These are phyloP conservation scores for Ceratoteleas bidentatus DNA, from an alignment of 1,140 invertebrate genomes.

Conservation along the genomic window DNA sequence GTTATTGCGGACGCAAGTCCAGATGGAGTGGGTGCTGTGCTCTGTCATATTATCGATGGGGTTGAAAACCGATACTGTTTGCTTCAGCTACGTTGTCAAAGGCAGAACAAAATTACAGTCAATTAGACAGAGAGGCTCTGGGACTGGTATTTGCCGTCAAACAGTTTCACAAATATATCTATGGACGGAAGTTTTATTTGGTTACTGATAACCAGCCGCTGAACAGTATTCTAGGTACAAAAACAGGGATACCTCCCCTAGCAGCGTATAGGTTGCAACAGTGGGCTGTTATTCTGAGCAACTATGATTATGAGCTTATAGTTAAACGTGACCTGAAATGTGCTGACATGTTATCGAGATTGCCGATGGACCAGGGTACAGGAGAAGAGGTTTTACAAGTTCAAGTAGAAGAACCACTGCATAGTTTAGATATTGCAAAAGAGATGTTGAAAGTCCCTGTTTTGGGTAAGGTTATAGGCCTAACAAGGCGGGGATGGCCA, in stretches of 20 bases:
- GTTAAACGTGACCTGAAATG: not conserved
- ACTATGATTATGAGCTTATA: not conserved
- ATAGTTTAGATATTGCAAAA: not conserved
- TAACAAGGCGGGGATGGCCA: not conserved
- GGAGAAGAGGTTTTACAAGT: not conserved
- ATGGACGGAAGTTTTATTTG: slow-evolving; percentile 64
- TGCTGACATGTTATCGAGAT: not conserved
- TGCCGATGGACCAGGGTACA: not conserved
- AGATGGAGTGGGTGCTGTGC: slow-evolving; percentile 73
- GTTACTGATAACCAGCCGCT: slow-evolving; percentile 74
- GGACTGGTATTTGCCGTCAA: slow-evolving; percentile 79
- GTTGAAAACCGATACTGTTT: slow-evolving; percentile 75
- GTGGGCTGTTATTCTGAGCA: slow-evolving; percentile 3
- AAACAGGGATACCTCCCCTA: not conserved
- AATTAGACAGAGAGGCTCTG: slow-evolving; percentile 80
- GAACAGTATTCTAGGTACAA: slow-evolving; percentile 62
- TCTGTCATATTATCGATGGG: slow-evolving; percentile 66
- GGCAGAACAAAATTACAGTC: slow-evolving; percentile 78
- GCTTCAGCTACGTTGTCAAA: slow-evolving; percentile 76
- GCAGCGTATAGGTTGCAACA: not conserved
- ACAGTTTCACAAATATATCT: slow-evolving; percentile 77
- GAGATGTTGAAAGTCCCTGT: not conserved
- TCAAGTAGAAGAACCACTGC: not conserved
- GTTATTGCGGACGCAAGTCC: slow-evolving; percentile 70
- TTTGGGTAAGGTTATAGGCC: not conserved